Conservation (phyloP, 2,888 invertebrate genomes). For the Coelogynopora nodosa region DNA sequence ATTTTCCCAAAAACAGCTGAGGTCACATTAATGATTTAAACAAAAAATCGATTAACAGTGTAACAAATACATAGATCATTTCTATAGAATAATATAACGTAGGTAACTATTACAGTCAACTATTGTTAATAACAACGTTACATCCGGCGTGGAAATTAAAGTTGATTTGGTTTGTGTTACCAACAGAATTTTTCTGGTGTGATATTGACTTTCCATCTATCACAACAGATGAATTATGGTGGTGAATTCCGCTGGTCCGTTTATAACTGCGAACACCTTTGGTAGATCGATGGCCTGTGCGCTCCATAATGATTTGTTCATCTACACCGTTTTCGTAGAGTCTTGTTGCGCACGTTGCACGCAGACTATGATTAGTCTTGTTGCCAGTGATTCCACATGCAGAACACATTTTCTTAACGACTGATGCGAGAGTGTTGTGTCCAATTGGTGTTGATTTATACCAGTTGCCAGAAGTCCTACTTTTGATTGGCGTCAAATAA, state of each 20-base stretch:
- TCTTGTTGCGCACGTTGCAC: slow-evolving; percentile 33
- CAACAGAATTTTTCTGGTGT: slow-evolving; percentile 6
- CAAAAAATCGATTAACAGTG: slow-evolving; percentile 29
- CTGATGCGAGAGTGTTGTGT: slow-evolving; percentile 20
- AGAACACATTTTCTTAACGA: slow-evolving; percentile 14
- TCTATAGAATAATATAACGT: slow-evolving; percentile 2
- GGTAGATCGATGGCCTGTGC: slow-evolving; percentile 14
- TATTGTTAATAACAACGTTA: slow-evolving; percentile 14
- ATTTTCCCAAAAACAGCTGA: slow-evolving; percentile 31
- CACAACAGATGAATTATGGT: slow-evolving; percentile 10
- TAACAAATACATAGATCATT: slow-evolving; percentile 19
- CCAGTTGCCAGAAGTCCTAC: not conserved
- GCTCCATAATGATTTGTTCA: slow-evolving; percentile 33
- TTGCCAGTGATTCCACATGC: slow-evolving; percentile 34
- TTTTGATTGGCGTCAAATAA: too few relatives aligned
- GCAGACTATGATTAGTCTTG: slow-evolving; percentile 35
- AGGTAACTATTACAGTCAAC: slow-evolving; percentile 25
- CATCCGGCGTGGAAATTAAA: slow-evolving; percentile 1
- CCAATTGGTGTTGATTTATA: slow-evolving; percentile 23
- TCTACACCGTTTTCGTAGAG: slow-evolving; percentile 14
- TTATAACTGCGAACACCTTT: slow-evolving; percentile 27
- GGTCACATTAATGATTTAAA: slow-evolving; percentile 31
- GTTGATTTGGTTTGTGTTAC: not conserved
- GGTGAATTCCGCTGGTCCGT: not conserved
- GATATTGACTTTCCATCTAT: slow-evolving; percentile 15